Conservation (phyloP, 2,888 invertebrate genomes). For the Drosophila kuntzei region DNA sequence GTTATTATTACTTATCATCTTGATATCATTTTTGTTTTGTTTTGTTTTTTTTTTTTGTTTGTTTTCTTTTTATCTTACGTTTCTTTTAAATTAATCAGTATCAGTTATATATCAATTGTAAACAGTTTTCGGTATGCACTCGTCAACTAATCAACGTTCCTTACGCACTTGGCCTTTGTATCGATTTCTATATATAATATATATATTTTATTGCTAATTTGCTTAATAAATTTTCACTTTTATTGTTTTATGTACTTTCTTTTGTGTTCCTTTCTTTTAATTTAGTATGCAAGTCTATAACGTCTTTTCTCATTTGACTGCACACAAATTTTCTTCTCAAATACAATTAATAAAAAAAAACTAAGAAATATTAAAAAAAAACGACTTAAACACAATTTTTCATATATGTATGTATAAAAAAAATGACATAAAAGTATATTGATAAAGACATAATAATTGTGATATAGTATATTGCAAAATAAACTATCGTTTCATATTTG, state of each 20-base stretch:
- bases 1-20: constrained; percentile 67
- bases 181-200: constrained; percentile 44
- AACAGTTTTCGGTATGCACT: constrained; percentile 61
- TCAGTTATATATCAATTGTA: constrained; percentile 68
- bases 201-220: constrained; percentile 64
- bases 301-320: constrained; percentile 15
- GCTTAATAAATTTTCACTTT: constrained; percentile 69
- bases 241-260: constrained; percentile 48
- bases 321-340: constrained; percentile 14
- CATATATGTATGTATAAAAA: not conserved
- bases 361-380: constrained; percentile 9
- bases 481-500: constrained; percentile 23
- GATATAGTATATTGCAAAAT: constrained; percentile 34
- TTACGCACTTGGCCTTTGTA: constrained; percentile 52
- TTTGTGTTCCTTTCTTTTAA: constrained; percentile 40
- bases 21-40: constrained; percentile 22
- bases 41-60: no score
- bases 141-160: constrained; percentile 54
- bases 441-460: constrained; percentile 8
- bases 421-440: constrained; percentile 22
- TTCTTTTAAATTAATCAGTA: constrained; percentile 45
- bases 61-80: constrained; percentile 8
- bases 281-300: constrained; percentile 39
- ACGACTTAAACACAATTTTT: constrained; percentile 21
- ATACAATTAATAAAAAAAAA: constrained; percentile 6